Evolutionary conservation across 2,113 vertebrate species (phyloP), one percentile per base, ranked within the genome.

Genomic region (Tautogolabrus adspersus): DNA sequence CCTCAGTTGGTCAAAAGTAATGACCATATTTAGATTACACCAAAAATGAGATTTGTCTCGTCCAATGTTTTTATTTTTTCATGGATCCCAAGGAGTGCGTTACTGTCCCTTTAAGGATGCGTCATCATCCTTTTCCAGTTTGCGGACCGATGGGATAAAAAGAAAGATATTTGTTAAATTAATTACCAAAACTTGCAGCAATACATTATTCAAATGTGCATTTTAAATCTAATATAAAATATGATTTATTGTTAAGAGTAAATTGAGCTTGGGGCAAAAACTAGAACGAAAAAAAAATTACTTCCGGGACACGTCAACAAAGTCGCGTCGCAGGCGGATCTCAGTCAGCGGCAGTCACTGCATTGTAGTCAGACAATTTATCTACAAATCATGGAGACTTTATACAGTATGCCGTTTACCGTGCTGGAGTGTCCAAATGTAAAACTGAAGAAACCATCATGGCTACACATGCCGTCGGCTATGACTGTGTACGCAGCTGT

Each of bases 401-500:
- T 99, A 23, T 96, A 95, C 89, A 94, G 96, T 19, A 49, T 99
- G 44, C 97, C 97, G 0, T 99, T 98, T 69, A 79, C 94, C 12
- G 95, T 99, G 79, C 95, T 99, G 9, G 96, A 98, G 86, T 98
- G 97, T 68, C 97, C 98, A 16, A 98, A 99, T 76, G 91, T 99
- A 69, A 99, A 99, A 82, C 95, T 99, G 82, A 99, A 99, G 95
- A 97, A 97, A 80, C 98, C 98, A 6, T 95, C 96, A 6, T 99
- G 97, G 97, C 94, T 98, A 51, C 97, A 98, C 64, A 99, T 98
- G 97, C 98, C 97, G 40, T 99, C 98, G 37, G 98, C 98, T 1
- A 99, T 99, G 97, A 99, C 97, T 0, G 98, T 99, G 13, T 99
- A 99, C 56, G 97, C 97, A 1, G 84, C 96, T 54, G 98, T 99